Percentiles rank a stretch among this genome's conserved stretches.
phyloP scores from a whole-genome alignment of 2,888 invertebrate genomes.

The Torymus aiolomorphi region DNA sequence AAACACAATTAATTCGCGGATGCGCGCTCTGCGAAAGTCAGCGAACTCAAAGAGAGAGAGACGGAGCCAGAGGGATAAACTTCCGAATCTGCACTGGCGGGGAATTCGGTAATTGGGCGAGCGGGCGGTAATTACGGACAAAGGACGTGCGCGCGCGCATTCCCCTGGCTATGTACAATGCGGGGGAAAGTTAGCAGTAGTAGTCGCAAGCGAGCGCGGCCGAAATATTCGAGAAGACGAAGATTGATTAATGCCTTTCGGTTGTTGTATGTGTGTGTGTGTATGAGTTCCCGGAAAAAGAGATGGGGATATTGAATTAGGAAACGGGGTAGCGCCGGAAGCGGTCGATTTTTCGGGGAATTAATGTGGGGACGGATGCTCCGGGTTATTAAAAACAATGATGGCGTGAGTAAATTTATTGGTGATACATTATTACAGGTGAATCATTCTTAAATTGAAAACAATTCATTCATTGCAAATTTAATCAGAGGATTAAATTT shows the following conservation, averaged over 20 bases:
- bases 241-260: conserved; percentile 37
- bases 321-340: no score
- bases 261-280: neutral
- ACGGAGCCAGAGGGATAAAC: neutral
- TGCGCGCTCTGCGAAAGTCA: neutral
- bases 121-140: conserved; percentile 52
- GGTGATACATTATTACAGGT: no score
- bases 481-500: no score
- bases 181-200: neutral
- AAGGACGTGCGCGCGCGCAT: conserved; percentile 16
- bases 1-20: conserved; percentile 19
- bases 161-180: neutral
- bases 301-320: no score
- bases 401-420: no score
- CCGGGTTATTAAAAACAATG: no score
- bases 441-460: no score
- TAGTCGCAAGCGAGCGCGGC: neutral
- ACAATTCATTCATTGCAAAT: no score
- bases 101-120: conserved; percentile 49
- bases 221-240: conserved; percentile 12
- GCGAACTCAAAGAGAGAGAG: neutral
- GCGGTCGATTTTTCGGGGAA: no score
- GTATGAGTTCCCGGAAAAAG: no score
- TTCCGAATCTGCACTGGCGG: conserved; percentile 9
- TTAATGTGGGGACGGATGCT: no score